Conservation (phyloP, 2,888 invertebrate species). For the Emmelina monodactyla region DNA sequence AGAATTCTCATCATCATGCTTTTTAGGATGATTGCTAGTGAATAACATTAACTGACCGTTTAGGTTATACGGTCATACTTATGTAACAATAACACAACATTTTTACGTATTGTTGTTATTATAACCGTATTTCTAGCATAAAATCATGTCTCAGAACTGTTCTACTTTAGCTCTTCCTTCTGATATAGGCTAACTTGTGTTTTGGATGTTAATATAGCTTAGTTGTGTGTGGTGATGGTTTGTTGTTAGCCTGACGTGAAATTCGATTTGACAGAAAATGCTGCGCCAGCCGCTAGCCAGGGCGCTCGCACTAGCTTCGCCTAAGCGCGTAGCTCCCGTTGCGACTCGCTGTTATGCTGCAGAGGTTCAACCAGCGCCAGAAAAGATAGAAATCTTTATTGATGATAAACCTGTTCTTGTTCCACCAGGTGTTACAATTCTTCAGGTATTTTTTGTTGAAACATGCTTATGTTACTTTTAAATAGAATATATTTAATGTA, state of each 20-base stretch:
- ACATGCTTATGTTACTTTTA: too few relatives aligned
- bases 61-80: slow-evolving; percentile 57
- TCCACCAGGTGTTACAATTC: slow-evolving; percentile 94
- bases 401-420: slow-evolving; percentile 96
- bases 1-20: too few relatives aligned
- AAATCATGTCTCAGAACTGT: too few relatives aligned
- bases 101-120: slow-evolving; percentile 25
- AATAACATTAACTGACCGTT: not conserved
- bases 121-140: too few relatives aligned
- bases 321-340: slow-evolving; percentile 42
- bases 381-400: slow-evolving; percentile 94
- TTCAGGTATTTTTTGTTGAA: slow-evolving; percentile 81
- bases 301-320: slow-evolving; percentile 65
- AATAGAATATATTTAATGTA: slow-evolving; percentile 1
- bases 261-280: slow-evolving; percentile 71
- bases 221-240: slow-evolving; percentile 18
- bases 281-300: slow-evolving; percentile 78
- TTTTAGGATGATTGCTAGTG: too few relatives aligned
- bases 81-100: slow-evolving; percentile 57
- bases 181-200: too few relatives aligned
- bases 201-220: slow-evolving; percentile 17
- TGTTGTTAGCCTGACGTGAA: too few relatives aligned
- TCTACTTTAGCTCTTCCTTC: too few relatives aligned
- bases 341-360: slow-evolving; percentile 55
- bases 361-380: slow-evolving; percentile 64